Base-by-base conservation (phyloP, 2,888 invertebrate genomes). In the Sphecodes monilicornis region DNA sequence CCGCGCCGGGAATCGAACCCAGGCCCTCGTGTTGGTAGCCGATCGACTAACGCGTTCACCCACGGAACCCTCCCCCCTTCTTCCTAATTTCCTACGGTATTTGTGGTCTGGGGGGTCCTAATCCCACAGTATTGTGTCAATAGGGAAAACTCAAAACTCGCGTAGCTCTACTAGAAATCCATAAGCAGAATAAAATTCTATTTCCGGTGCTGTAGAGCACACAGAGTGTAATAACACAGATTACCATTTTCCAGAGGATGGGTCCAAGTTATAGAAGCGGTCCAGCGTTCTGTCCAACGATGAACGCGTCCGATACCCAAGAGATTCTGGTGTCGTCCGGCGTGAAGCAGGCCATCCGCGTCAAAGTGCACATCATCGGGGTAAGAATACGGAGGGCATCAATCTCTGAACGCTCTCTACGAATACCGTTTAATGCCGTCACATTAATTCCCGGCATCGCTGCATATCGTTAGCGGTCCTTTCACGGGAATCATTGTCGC, bases 221-320 rank as follows among this genome's bases (percentile, higher is more conserved):
- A 50, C 22, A 22, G 50, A 50, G n/a, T 22, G n/a, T n/a, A n/a
- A 22, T 36, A 64, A 64, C 32, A 22, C 4, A 22, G 10, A 66
- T 0, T 50, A 32, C 5, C 1, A 22, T 11, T 32, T 71, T 71
- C 2, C 95, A 97, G 97, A 96, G 98, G 93, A 97, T 98, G 92
- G 98, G 98, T 50, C 98, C 98, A 72, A 98, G 98, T 94, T 98
- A 98, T 95, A 96, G 98, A 87, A 98, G 98, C 80, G 99, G 99
- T 18, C 99, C 99, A 73, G 97, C 97, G 41, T 98, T 98, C 95
- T 99, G 99, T 95, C 99, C 99, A 50, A 98, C 98, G 83, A 98
- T 99, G 91, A 98, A 98, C 95, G 97, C 98, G 1, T 98, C 98
- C 36, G 97, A 97, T 64, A 97, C 97, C 77, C 96, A 97, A 88